Conservation (phyloP, 2,888 invertebrate genomes). For the Flexamia atlantica region DNA sequence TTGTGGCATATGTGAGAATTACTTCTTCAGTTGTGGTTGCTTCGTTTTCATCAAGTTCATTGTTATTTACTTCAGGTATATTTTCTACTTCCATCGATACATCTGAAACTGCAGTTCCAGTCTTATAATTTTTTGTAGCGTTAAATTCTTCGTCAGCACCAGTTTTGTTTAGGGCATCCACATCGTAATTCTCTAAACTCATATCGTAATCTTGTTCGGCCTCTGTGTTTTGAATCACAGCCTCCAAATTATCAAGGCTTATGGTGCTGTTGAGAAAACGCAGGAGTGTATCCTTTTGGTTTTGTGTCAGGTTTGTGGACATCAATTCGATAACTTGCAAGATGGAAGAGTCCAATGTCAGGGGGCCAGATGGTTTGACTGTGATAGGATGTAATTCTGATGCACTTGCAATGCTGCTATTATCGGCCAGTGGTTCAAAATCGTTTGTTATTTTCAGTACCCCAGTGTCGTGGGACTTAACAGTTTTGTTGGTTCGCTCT, state of each 20-base stretch:
- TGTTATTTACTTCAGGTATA: constrained; percentile 14
- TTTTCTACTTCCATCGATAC: not conserved
- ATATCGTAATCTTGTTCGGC: constrained; percentile 32
- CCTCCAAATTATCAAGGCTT: constrained; percentile 54
- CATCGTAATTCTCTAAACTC: not conserved
- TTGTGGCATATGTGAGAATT: too few species aligned
- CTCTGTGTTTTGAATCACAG: constrained; percentile 60
- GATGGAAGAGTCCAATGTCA: constrained; percentile 24
- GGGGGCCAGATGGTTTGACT: not conserved
- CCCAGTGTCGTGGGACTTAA: not conserved
- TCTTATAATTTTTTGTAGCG: not conserved
- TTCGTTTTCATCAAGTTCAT: constrained; percentile 18
- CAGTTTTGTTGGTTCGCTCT: not conserved
- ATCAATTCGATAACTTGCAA: constrained; percentile 16
- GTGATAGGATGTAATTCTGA: not conserved
- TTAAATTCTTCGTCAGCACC: constrained; percentile 3
- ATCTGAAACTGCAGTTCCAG: not conserved
- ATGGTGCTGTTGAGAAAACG: constrained; percentile 45
- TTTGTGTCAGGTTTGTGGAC: constrained; percentile 40
- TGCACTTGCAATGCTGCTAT: not conserved
- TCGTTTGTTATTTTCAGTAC: constrained; percentile 58
- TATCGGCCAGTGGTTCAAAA: not conserved
- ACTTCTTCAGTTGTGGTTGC: not conserved
- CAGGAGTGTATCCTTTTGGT: constrained; percentile 37
- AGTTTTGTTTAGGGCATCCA: constrained; percentile 30